Evolutionary conservation across 2,797 vertebrate species (phyloP).

Genomic region (Lophius americanus): DNA sequence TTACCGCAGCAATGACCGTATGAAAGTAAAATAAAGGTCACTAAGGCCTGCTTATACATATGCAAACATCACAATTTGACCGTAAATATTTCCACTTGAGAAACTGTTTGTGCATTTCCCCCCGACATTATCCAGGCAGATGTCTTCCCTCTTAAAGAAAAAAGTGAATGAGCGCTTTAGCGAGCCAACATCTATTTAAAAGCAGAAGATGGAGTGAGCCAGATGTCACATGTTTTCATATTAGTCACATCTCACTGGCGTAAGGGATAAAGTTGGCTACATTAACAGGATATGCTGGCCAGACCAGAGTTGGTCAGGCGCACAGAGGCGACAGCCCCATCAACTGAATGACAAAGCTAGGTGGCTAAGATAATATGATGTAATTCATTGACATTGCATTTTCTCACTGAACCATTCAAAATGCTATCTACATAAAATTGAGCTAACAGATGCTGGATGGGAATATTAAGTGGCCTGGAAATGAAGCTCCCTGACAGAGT

Average conservation of each 20-base stretch:
- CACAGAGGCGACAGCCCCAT: slow-evolving; percentile 46
- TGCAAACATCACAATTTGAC: background rate
- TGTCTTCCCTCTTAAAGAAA: slow-evolving; percentile 45
- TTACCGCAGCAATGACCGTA: background rate
- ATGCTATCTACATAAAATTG: slow-evolving; percentile 41
- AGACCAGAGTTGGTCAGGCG: slow-evolving; percentile 56
- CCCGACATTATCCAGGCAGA: slow-evolving; percentile 26
- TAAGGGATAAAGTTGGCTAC: slow-evolving; percentile 61
- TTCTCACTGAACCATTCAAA: slow-evolving; percentile 53
- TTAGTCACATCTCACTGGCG: slow-evolving; percentile 71
- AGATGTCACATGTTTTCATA: slow-evolving; percentile 72
- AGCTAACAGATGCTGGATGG: slow-evolving; percentile 39
- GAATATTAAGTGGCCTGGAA: slow-evolving; percentile 41
- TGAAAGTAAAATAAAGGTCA: slow-evolving; percentile 2
- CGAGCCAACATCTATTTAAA: slow-evolving; percentile 53
- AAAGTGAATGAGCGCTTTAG: slow-evolving; percentile 39
- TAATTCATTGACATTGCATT: slow-evolving; percentile 61
- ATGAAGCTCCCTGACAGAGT: slow-evolving; percentile 26
- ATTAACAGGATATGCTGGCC: slow-evolving; percentile 62
- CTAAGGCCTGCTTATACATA: slow-evolving; percentile 1
- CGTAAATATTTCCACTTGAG: slow-evolving; percentile 20
- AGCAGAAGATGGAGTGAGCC: slow-evolving; percentile 58
- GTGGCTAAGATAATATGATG: slow-evolving; percentile 57
- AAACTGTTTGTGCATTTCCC: slow-evolving; percentile 2
- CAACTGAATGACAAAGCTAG: slow-evolving; percentile 57